Evolutionary conservation across 2,113 vertebrate species (phyloP).

Genomic region (Corythornis madagascariensis): DNA sequence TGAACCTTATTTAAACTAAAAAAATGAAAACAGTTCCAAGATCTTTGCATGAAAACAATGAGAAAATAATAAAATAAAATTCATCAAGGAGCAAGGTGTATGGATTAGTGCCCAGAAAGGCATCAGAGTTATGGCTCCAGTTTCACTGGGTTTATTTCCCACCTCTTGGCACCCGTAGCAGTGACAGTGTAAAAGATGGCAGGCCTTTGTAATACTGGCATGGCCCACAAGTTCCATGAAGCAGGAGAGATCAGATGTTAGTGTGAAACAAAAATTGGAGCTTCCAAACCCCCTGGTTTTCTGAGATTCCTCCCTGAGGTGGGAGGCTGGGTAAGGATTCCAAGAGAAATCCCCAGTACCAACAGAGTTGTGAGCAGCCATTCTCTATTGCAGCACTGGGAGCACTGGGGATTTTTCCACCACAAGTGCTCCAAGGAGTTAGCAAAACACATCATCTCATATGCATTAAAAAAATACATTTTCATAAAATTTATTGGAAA

Average conservation of each 20-base stretch:
- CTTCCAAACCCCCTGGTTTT: too few species aligned
- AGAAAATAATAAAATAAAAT: neutral
- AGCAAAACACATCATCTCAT: too few species aligned
- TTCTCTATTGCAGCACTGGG: too few species aligned
- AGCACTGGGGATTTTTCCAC: too few species aligned
- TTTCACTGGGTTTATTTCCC: neutral
- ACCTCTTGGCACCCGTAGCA: neutral
- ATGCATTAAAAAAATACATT: too few species aligned
- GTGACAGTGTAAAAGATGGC: neutral
- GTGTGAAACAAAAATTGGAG: too few species aligned
- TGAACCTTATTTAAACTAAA: neutral
- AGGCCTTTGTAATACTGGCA: neutral
- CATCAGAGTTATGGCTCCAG: neutral
- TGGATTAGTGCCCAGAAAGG: neutral
- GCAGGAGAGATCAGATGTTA: neutral
- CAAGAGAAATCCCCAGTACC: too few species aligned
- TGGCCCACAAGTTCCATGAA: neutral
- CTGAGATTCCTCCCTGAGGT: too few species aligned
- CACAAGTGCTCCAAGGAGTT: too few species aligned
- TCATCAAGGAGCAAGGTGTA: neutral
- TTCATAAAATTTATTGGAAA: too few species aligned
- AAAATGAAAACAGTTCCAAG: neutral
- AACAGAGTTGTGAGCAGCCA: too few species aligned
- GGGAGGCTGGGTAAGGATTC: too few species aligned
- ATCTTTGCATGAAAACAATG: neutral